Percentiles rank a stretch among this genome's conserved stretches.
Conservation (phyloP, 2,797 vertebrate species). For the Leptatherina wallacei region DNA sequence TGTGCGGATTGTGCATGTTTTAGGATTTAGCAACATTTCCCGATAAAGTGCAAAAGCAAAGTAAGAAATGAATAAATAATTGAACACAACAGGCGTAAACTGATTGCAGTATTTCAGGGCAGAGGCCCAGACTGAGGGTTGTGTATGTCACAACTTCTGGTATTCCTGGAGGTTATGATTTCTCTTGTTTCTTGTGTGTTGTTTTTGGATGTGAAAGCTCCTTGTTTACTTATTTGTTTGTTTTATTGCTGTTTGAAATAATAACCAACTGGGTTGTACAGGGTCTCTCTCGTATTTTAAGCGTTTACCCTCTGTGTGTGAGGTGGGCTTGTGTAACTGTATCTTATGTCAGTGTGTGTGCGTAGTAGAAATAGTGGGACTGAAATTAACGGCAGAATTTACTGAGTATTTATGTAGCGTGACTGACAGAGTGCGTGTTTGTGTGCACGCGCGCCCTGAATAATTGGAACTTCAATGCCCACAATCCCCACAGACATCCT, state of each 20-base stretch:
- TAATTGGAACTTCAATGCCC: constrained; percentile 88
- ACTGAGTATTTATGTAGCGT: constrained; percentile 83
- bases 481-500: constrained; percentile 83
- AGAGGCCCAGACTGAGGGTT: constrained; percentile 11
- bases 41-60: not conserved
- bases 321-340: constrained; percentile 10
- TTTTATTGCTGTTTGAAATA: constrained; percentile 41
- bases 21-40: constrained; percentile 6
- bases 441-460: constrained; percentile 62
- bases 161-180: not conserved
- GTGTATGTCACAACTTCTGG: constrained; percentile 15
- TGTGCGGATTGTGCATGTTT: constrained; percentile 12
- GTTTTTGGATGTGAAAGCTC: not conserved
- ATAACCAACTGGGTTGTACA: not conserved
- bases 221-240: constrained; percentile 18
- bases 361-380: constrained; percentile 62
- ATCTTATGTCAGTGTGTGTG: constrained; percentile 20
- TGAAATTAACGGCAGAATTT: constrained; percentile 81
- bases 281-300: not conserved
- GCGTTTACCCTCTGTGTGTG: constrained; percentile 33
- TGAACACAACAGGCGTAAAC: not conserved
- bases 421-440: constrained; percentile 74
- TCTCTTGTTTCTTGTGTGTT: constrained; percentile 22
- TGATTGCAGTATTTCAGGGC: constrained; percentile 29
- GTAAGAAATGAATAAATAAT: constrained; percentile 1